phyloP scores from a whole-genome alignment of 2,113 vertebrate genomes.

The Crotalus tigris region DNA sequence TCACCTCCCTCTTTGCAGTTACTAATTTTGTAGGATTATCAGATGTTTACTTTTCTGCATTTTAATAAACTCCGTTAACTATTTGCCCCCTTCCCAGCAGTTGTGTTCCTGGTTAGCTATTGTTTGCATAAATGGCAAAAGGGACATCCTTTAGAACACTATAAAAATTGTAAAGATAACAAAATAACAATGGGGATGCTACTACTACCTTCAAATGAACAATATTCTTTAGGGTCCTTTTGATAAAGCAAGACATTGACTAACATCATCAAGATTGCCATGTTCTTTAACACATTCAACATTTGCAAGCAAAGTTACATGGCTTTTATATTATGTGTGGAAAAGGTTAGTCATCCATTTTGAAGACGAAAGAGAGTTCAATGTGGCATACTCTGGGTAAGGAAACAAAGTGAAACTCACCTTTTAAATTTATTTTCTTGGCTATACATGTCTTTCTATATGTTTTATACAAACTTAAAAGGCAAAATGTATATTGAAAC shows the following conservation, averaged over 20 bases:
- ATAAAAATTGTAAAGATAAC: conserved; percentile 34
- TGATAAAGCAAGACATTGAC: not conserved
- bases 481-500: conserved; percentile 36
- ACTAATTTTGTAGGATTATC: conserved; percentile 62
- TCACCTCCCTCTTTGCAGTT: conserved; percentile 72
- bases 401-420: not conserved
- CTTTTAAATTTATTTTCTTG: not conserved
- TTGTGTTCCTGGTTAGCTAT: conserved; percentile 46
- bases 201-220: conserved; percentile 15
- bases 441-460: not conserved
- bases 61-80: conserved; percentile 64
- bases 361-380: not conserved
- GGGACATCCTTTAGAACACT: conserved; percentile 28
- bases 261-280: not conserved
- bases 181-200: conserved; percentile 40
- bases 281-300: not conserved
- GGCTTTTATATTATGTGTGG: not conserved
- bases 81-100: conserved; percentile 23
- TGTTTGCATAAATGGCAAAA: conserved; percentile 47
- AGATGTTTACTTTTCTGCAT: conserved; percentile 44
- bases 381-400: not conserved
- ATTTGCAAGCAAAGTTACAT: not conserved
- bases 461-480: conserved; percentile 28
- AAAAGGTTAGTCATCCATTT: not conserved
- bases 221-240: conserved; percentile 21